phyloP scores from a whole-genome alignment of 2,888 invertebrate genomes.

The Caenorhabditis sinica region DNA sequence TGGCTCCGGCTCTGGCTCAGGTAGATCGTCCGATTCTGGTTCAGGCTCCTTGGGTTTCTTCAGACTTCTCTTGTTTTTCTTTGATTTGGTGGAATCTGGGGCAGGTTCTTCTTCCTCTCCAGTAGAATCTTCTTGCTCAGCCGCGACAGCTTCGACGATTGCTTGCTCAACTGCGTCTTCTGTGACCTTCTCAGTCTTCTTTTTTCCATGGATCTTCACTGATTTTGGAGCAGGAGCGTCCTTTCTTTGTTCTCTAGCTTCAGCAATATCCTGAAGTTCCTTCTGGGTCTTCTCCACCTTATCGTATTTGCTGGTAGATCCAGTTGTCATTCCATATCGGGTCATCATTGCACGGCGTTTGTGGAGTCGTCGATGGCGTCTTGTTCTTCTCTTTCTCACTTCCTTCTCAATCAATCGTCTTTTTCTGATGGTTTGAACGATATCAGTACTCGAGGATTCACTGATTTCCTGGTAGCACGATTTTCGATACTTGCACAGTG shows the following conservation, averaged over 20 bases:
- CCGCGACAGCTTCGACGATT: neutral
- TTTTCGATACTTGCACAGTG: slow-evolving; percentile 77
- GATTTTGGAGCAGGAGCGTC: slow-evolving; percentile 49
- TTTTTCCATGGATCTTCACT: slow-evolving; percentile 54
- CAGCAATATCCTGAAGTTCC: slow-evolving; percentile 62
- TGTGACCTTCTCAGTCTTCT: slow-evolving; percentile 37
- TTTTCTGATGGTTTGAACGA: slow-evolving; percentile 69
- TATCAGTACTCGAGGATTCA: slow-evolving; percentile 65
- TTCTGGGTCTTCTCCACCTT: slow-evolving; percentile 62
- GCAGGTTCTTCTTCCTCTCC: slow-evolving; percentile 18
- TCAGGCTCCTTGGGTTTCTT: slow-evolving; percentile 52
- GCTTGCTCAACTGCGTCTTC: slow-evolving; percentile 12
- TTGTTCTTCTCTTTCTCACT: slow-evolving; percentile 57
- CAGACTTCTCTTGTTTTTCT: slow-evolving; percentile 39
- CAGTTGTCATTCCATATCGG: slow-evolving; percentile 48
- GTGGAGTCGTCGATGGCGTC: slow-evolving; percentile 54
- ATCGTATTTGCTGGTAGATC: slow-evolving; percentile 41
- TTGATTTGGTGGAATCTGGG: slow-evolving; percentile 33
- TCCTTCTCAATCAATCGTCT: slow-evolving; percentile 69
- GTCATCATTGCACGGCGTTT: slow-evolving; percentile 54
- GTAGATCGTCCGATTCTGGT: slow-evolving; percentile 28
- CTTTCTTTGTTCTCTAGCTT: slow-evolving; percentile 43
- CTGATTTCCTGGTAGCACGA: slow-evolving; percentile 77
- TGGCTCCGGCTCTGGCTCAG: slow-evolving; percentile 36
- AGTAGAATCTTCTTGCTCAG: slow-evolving; percentile 38